A percentile compares a stretch with the other conserved stretches of the same genome.
Conservation (phyloP, 2,888 invertebrate genomes). For the Seira ritae region DNA sequence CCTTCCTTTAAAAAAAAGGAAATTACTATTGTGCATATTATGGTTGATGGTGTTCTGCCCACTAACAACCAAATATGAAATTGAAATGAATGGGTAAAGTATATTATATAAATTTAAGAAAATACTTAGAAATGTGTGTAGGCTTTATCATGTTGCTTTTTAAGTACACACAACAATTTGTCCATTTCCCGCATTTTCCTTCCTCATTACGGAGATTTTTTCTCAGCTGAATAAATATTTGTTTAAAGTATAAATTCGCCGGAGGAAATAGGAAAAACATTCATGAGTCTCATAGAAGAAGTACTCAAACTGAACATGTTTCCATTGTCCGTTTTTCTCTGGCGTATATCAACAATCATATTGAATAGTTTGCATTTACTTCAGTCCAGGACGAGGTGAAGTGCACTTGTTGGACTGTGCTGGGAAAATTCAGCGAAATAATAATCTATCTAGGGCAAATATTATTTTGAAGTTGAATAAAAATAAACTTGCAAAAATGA, state of each 20-base stretch:
- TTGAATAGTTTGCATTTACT: background rate
- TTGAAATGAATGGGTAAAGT: background rate
- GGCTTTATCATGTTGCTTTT: background rate
- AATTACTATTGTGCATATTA: too few species aligned
- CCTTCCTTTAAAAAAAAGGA: too few species aligned
- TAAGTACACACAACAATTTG: too few species aligned
- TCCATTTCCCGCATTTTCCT: background rate
- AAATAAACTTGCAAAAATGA: too few species aligned
- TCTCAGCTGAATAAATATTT: slow-evolving; percentile 51
- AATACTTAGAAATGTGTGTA: background rate
- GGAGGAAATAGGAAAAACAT: background rate
- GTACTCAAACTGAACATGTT: background rate
- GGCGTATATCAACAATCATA: background rate
- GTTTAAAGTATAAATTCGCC: slow-evolving; percentile 27
- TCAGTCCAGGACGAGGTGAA: background rate
- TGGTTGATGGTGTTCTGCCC: too few species aligned
- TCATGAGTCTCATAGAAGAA: background rate
- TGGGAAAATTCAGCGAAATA: too few species aligned
- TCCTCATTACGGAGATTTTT: background rate
- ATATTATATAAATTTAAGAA: background rate
- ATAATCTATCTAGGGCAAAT: too few species aligned
- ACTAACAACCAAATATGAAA: too few species aligned
- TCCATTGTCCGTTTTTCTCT: background rate
- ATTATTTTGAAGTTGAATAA: too few species aligned
- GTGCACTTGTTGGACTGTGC: background rate